These are phyloP conservation scores for Danaus plexippus DNA, from an alignment of 1,140 invertebrate species.

Conservation along the genomic window DNA sequence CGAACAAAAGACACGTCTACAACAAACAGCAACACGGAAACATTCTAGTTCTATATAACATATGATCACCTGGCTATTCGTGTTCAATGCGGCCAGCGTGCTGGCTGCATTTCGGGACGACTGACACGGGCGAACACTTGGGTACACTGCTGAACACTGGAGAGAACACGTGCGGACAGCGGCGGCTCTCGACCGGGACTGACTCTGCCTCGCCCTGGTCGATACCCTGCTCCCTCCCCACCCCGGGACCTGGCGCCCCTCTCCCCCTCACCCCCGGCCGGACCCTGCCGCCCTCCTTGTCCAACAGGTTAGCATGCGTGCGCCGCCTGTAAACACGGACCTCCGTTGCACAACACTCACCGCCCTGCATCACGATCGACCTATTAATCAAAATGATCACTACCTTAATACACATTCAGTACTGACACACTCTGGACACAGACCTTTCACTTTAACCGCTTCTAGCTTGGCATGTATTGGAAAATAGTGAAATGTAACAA, in stretches of 20 bases:
- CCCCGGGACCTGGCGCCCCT: conserved; percentile 22
- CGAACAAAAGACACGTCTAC: too few relatives aligned
- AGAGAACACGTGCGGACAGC: conserved; percentile 14
- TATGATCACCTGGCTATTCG: conserved; percentile 31
- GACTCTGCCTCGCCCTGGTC: conserved; percentile 41
- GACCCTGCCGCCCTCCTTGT: conserved; percentile 23
- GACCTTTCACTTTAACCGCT: too few relatives aligned
- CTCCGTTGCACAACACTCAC: conserved; percentile 8
- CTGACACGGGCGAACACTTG: conserved; percentile 18
- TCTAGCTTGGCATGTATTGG: too few relatives aligned
- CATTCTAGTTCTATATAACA: conserved; percentile 6
- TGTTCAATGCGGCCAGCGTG: conserved; percentile 36
- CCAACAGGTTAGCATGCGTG: conserved; percentile 47
- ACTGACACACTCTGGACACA: too few relatives aligned
- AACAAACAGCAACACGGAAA: neutral
- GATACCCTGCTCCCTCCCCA: conserved; percentile 32
- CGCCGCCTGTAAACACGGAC: conserved; percentile 19
- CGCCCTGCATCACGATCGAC: conserved; percentile 17
- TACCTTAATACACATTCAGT: too few relatives aligned
- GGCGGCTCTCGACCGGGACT: conserved; percentile 26
- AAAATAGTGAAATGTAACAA: too few relatives aligned
- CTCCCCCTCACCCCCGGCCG: conserved; percentile 43
- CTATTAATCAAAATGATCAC: conserved; percentile 12
- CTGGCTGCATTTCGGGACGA: conserved; percentile 32
- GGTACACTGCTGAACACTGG: conserved; percentile 20